A percentile compares a stretch with the other conserved stretches of the same genome.
These are phyloP conservation scores for Pediacus dermestoides DNA, from an alignment of 2,888 invertebrate species.

Conservation along the genomic window DNA sequence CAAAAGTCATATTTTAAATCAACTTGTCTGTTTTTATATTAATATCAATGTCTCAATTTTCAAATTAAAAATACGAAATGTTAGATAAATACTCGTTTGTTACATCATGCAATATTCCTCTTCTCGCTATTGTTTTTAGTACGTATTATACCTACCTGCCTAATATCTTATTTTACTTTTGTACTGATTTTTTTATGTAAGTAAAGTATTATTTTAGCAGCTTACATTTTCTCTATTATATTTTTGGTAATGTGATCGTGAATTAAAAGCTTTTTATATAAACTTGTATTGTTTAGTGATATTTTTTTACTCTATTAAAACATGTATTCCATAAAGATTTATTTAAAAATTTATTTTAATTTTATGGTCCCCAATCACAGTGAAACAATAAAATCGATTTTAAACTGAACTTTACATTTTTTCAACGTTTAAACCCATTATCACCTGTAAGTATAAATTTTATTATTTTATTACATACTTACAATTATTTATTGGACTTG, in stretches of 20 bases:
- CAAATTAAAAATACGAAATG: conserved; percentile 36
- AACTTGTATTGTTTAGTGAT: conserved; percentile 50
- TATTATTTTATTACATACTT: too few relatives aligned
- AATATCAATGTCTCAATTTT: conserved; percentile 42
- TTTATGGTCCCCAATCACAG: too few relatives aligned
- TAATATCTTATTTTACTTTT: conserved; percentile 15
- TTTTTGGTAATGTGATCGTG: conserved; percentile 49
- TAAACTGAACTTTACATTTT: too few relatives aligned
- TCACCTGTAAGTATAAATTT: too few relatives aligned
- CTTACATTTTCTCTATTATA: conserved; percentile 37
- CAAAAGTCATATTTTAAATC: conserved; percentile 31
- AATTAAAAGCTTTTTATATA: conserved; percentile 49
- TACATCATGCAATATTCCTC: conserved; percentile 28
- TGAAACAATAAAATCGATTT: too few relatives aligned
- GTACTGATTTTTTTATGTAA: conserved; percentile 33
- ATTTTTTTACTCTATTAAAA: conserved; percentile 51
- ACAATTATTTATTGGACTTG: too few relatives aligned
- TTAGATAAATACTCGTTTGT: conserved; percentile 32
- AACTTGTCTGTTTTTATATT: conserved; percentile 33
- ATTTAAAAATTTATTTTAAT: too few relatives aligned
- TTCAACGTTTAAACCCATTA: too few relatives aligned
- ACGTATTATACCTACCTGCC: conserved; percentile 1
- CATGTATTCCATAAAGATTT: conserved; percentile 46
- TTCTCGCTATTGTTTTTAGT: conserved; percentile 28
- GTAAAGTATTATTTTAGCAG: conserved; percentile 34